Base-by-base conservation (phyloP, 2,888 invertebrate species). In the Leptopilina syphax region DNA sequence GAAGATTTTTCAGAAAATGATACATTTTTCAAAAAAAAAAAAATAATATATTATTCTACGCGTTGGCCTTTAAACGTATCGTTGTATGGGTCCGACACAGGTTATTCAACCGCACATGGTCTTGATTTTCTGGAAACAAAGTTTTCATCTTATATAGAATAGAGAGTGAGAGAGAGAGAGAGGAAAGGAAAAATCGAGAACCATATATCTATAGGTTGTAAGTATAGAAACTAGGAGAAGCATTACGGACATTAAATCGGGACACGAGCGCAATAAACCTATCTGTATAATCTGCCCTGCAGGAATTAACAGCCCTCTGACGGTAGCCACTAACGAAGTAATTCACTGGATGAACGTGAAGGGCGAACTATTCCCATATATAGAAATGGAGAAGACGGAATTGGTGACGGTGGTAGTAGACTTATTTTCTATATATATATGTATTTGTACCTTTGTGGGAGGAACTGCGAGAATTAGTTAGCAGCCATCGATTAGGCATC, bases 281-380 rank as follows among this genome's bases (percentile, higher is more conserved):
- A 92, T 92, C 91, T 91, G 91, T 92, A 92, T 92, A 92, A 92
- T 92, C 92, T 91, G 91, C 91, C 92, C 92, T 90, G 90, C 90
- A 92, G 92, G 91, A 91, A 92, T 92, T 92, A 92, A 91, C 91
- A 91, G 91, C 91, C 91, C 91, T 91, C 91, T 89, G 91, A 92
- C 91, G 91, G 91, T 91, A 90, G 92, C 91, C 91, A 91, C 92
- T 91, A 91, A 92, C 91, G 91, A 91, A 92, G 92, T 92, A 91
- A 92, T 92, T 91, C 91, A 91, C 91, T 91, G 91, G 90, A 91
- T 91, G 91, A 91, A 90, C 90, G 89, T 88, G 88, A 87, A 86
- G 87, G 88, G 87, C 84, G 86, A 80, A 79, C 78, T 83, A 82
- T 82, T 80, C 79, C 80, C 80, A 81, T 81, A 81, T 81, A 81